Evolutionary conservation across 2,113 vertebrate genomes (phyloP), one percentile per base, ranked within the genome.

Genomic region (Zosterops lateralis): DNA sequence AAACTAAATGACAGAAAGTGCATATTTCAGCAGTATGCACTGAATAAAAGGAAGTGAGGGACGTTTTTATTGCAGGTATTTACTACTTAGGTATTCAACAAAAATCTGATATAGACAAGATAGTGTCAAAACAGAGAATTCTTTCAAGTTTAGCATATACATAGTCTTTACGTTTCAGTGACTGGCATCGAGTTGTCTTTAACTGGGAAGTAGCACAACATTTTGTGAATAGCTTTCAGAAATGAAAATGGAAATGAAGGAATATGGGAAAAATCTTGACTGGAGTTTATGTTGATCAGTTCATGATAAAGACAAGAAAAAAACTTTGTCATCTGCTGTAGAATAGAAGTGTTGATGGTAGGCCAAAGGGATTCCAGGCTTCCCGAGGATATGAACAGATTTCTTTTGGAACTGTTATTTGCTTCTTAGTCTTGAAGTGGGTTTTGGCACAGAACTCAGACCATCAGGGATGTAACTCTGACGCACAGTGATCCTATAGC

Each of bases 401-500:
- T 90, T 84, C 47, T 76, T 86, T 84, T 58, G 11, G 48, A 87
- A 84, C 4, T 18, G 4, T 17, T 51, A 47, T 51, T 87, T 51
- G 9, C 66, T 92, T 72, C 44, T 76, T 38, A 47, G 42, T 40
- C 32, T 70, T 77, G 38, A 88, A 62, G 32, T 38, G 32, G 17
- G 6, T 56, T 88, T 93, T 90, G 70, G 40, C 72, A 40, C n/a
- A 75, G 65, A 86, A 84, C 17, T 50, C 29, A 80, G 31, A 36
- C 38, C 12, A 14, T 64, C 16, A 60, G 19, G 25, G 56, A 34
- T 77, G 68, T 40, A 89, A 71, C 7, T 58, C n/a, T 74, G 34
- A 21, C 0, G 0, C 1, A 2, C 45, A 65, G 51, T 53, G 26
- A 58, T 47, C 28, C 74, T 83, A 79, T 7, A 82, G 17, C 29